A percentile compares a stretch with the other conserved stretches of the same genome.
Evolutionary conservation across 2,888 invertebrate genomes (phyloP).

Genomic region (Clistopyga incitator): DNA sequence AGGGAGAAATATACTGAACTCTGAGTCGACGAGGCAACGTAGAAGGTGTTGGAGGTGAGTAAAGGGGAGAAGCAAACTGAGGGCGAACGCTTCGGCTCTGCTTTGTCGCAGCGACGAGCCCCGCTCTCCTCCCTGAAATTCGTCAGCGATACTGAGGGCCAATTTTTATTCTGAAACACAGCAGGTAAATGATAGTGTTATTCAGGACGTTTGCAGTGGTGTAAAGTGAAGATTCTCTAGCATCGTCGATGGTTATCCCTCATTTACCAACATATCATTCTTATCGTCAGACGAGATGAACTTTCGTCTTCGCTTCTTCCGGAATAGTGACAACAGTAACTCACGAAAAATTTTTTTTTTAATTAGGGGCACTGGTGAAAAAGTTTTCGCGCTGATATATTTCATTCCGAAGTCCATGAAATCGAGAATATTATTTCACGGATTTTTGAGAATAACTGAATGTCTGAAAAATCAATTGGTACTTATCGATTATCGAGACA

Average conservation of each 20-base stretch:
- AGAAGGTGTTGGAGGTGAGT: constrained; percentile 1
- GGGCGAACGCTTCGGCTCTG: constrained; percentile 10
- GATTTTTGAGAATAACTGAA: no score
- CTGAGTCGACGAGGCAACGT: constrained; percentile 25
- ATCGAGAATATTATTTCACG: no score
- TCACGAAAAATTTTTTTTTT: no score
- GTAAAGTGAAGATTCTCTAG: background rate
- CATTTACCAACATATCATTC: background rate
- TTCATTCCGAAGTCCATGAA: no score
- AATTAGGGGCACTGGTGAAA: no score
- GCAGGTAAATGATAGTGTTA: background rate
- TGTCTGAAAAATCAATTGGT: no score
- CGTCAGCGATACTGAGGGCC: constrained; percentile 60
- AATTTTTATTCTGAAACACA: constrained; percentile 56
- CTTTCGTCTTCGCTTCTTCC: background rate
- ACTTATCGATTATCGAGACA: no score
- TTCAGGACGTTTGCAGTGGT: background rate
- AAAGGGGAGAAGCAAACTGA: background rate
- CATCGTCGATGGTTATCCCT: background rate
- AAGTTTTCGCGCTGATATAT: no score
- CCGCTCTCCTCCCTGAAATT: constrained; percentile 41
- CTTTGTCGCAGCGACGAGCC: constrained; percentile 24
- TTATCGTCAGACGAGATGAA: background rate
- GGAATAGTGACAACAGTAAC: background rate
- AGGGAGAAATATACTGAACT: constrained; percentile 2